Percentiles rank a stretch among this genome's conserved stretches.
These are phyloP conservation scores for Venturia canescens DNA, from an alignment of 1,140 invertebrate genomes.

Conservation along the genomic window DNA sequence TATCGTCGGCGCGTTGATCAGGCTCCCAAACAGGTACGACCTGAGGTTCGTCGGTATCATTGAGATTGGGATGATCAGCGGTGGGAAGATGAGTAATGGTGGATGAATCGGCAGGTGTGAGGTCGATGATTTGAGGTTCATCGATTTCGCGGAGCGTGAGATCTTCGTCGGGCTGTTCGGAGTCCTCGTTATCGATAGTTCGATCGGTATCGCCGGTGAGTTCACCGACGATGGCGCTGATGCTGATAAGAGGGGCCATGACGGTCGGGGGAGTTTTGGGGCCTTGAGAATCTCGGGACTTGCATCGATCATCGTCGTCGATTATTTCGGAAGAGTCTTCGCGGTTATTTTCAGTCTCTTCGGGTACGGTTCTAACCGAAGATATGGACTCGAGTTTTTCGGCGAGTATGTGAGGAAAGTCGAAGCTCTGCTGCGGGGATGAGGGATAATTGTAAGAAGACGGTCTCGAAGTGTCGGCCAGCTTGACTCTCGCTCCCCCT, in stretches of 20 bases:
- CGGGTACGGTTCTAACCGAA: slow-evolving; percentile 60
- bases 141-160: slow-evolving; percentile 46
- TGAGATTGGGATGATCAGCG: slow-evolving; percentile 51
- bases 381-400: slow-evolving; percentile 55
- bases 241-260: slow-evolving; percentile 83
- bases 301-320: slow-evolving; percentile 47
- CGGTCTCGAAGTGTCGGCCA: slow-evolving; percentile 69
- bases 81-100: slow-evolving; percentile 46
- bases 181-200: slow-evolving; percentile 32
- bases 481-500: slow-evolving; percentile 57
- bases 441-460: slow-evolving; percentile 68
- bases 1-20: slow-evolving; percentile 60
- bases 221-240: slow-evolving; percentile 83
- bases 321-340: slow-evolving; percentile 44
- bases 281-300: slow-evolving; percentile 51
- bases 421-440: slow-evolving; percentile 70
- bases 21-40: slow-evolving; percentile 71
- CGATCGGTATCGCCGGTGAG: slow-evolving; percentile 68
- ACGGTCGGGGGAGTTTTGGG: slow-evolving; percentile 55
- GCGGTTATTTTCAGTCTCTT: slow-evolving; percentile 50
- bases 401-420: slow-evolving; percentile 57
- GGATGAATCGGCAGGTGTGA: slow-evolving; percentile 65
- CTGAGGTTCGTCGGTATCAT: slow-evolving; percentile 64
- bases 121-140: slow-evolving; percentile 51
- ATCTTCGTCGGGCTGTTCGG: slow-evolving; percentile 47